Evolutionary conservation across 2,888 invertebrate genomes (phyloP), one percentile per base, ranked within the genome.

Genomic region (Drosophila kambysellisi): DNA sequence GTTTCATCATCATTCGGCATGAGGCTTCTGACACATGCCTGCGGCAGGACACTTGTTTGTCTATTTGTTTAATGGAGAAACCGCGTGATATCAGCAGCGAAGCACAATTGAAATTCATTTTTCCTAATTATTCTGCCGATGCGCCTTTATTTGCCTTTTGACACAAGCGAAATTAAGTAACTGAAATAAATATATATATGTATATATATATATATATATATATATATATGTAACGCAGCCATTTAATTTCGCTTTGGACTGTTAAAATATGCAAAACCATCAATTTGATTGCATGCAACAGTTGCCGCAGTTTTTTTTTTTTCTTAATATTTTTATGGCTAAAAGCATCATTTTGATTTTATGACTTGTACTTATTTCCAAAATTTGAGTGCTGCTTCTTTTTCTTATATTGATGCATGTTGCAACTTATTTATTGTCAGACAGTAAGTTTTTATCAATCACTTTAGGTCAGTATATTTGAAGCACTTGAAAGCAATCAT

Each of bases 281-380:
- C 56, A 67, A 63, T 64, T 74, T 76, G 43, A 79, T 74, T 35
- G 56, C 80, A 75, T 75, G 76, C 77, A 77, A 77, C 77, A 77
- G 77, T 76, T 77, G 77, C 65, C 46, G 32, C 60, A 17, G 20
- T 61, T 63, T 68, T 32, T 17, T 56, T 35, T 41, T 35, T 33
- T 50, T 20, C 54, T 12, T 6, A 46, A 48, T 69, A 39, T 51
- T 59, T 59, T 53, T 58, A 79, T 53, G 57, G 9, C 37, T 33
- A 29, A 60, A 54, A 43, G 35, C 61, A 63, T 64, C 71, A 65
- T 80, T 71, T 62, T 76, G 78, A 80, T 72, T 80, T 78, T 80
- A 78, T 62, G 68, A 46, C 41, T 35, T 60, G 54, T 70, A 59
- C 56, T 65, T 59, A 52, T 54, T 52, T 39, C 9, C 29, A 62